Conservation (phyloP, 2,888 invertebrate species). For the Venusia cambrica region DNA sequence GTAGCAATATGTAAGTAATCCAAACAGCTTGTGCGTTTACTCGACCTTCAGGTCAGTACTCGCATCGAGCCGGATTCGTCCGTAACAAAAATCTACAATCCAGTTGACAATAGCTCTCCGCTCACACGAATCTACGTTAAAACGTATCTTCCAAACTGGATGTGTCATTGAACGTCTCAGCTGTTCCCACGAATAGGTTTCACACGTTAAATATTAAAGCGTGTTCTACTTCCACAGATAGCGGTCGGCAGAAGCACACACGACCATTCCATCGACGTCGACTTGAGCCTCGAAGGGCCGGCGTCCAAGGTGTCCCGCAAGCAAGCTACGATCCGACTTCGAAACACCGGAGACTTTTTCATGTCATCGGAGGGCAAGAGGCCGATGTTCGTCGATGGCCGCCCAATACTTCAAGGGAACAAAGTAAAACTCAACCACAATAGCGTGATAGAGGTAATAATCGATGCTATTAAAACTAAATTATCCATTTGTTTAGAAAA, state of each 20-base stretch:
- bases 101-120: constrained; percentile 2
- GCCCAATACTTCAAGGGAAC: constrained; percentile 92
- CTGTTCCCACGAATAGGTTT: too few relatives aligned
- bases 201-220: constrained; percentile 23
- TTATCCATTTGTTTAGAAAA: constrained; percentile 2
- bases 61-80: neutral
- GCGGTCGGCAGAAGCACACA: constrained; percentile 95
- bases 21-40: constrained; percentile 6
- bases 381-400: constrained; percentile 96
- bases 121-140: constrained; percentile 3
- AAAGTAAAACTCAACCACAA: constrained; percentile 96
- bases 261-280: constrained; percentile 95
- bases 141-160: too few relatives aligned
- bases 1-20: constrained; percentile 4
- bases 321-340: constrained; percentile 93
- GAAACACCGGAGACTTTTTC: constrained; percentile 97
- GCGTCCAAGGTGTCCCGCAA: constrained; percentile 95
- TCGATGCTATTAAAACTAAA: neutral
- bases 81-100: constrained; percentile 9
- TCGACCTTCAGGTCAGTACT: constrained; percentile 9
- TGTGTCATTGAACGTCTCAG: too few relatives aligned
- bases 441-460: constrained; percentile 92
- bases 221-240: constrained; percentile 78
- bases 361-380: constrained; percentile 97
- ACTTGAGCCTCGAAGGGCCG: constrained; percentile 95